Base-by-base conservation (phyloP, 2,113 vertebrate genomes). In the Paracyprichromis sp. region DNA sequence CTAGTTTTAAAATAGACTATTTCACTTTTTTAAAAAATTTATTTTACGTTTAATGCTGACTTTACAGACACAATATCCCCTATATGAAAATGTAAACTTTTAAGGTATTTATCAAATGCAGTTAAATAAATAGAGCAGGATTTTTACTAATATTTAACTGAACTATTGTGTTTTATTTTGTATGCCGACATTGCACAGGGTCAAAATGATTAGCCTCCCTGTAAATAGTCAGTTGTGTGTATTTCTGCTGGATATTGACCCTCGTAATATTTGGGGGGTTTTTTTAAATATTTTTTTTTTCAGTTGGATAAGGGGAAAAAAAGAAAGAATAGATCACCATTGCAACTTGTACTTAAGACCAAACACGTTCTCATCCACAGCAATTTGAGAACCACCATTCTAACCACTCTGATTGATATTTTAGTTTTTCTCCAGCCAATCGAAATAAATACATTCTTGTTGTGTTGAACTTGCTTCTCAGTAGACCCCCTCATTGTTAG, bases 11-110 rank as follows among this genome's bases (percentile, higher is more conserved):
- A 66, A 66, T 40, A 4, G 0, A 8, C 7, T 69, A 69, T 69
- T 21, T 40, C 2, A 31, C 2, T n/a, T 38, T n/a, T 36, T 38
- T 2, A 0, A 0, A 5, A 26, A 29, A 19, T n/a, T 13, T 5
- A 2, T 73, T 71, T 71, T 71, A 45, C 0, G 1, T 24, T 43
- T 71, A 73, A 73, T 73, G 21, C n/a, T 1, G 66, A 40, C 63
- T 43, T 66, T 38, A 21, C n/a, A 71, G 36, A 71, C 2, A 71
- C 4, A 63, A 36, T n/a, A 34, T 63, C 0, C 59, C 59, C 59
- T 0, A 19, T 63, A 63, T 63, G 59, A 63, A 36, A 63, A 63
- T 63, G 29, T 63, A 11, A 63, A 63, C 59, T 34, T 34, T 19
- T 34, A 63, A 19, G 59, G 2, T 63, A 63, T 34, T 63, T 34